Base-by-base conservation (phyloP, 2,113 vertebrate species). In the Mystacornis crossleyi region DNA sequence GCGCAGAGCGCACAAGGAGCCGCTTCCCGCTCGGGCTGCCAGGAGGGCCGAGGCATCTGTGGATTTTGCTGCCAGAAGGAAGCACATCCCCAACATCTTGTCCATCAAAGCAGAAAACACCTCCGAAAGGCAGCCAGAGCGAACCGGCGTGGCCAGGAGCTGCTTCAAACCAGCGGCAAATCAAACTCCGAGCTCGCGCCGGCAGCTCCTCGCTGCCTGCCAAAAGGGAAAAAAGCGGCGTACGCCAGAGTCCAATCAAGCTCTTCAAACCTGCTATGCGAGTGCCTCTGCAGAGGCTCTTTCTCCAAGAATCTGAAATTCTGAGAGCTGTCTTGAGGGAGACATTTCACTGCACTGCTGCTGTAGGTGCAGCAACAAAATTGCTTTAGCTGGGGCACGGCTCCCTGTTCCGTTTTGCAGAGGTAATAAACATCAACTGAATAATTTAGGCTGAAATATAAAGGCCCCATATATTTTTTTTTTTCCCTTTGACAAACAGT, bases 401-500 rank as follows among this genome's bases (percentile, higher is more conserved):
- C 67, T 89, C 72, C 89, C 43, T 29, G 18, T 54, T 84, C 89
- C 38, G 15, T 75, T 94, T 65, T 53, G 91, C 78, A 80, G 89
- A 33, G 81, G 83, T 89, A 93, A 97, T 95, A 90, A 97, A 86
- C 94, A 92, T 85, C 92, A 85, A 47, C 83, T 91, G 87, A 94
- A 96, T 97, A 73, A 97, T 97, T 95, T 53, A 92, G 91, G 78
- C 28, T 47, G 70, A 77, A 95, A 73, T 40, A 29, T 40, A 65
- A 48, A 85, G 12, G 47, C 54, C 51, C 60, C 66, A 18, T 94
- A 54, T 54, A 8, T 51, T 58, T 92, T 21, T 95, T 24, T 91
- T 67, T 91, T 86, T 86, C 31, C 78, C 1, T 0, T 77, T 96
- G 94, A 89, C 84, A 92, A 97, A 93, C 91, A 89, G 89, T 92